Evolutionary conservation across 2,797 vertebrate genomes (phyloP).

Genomic region (Amazona ochrocephala): DNA sequence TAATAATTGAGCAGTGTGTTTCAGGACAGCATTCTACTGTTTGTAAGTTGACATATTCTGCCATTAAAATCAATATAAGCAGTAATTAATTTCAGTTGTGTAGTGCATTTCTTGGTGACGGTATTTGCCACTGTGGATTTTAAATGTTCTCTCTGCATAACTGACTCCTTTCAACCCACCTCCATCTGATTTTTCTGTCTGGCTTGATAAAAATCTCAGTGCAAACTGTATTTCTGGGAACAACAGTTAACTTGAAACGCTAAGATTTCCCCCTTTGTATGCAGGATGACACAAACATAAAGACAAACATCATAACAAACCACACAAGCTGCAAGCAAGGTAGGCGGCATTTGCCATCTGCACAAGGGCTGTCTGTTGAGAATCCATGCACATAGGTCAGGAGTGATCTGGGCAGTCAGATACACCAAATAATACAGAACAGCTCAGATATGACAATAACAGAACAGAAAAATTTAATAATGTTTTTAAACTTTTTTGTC

Average conservation of each 20-base stretch:
- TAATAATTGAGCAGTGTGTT: background rate
- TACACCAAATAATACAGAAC: background rate
- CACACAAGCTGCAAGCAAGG: background rate
- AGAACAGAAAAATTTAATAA: background rate
- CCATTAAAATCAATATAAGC: background rate
- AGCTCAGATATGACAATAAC: background rate
- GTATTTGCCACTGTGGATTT: background rate
- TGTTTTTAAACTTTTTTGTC: background rate
- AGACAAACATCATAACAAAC: background rate
- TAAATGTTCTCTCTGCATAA: background rate
- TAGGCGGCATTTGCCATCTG: background rate
- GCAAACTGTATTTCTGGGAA: background rate
- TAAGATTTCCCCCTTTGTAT: background rate
- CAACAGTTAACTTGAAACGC: background rate
- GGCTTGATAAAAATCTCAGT: background rate
- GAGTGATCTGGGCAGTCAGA: accelerated
- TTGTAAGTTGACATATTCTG: background rate
- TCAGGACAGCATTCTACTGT: background rate
- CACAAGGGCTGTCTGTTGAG: background rate
- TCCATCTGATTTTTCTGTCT: background rate
- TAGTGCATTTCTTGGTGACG: background rate
- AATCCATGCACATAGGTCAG: background rate
- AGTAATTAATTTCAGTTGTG: background rate
- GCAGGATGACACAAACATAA: background rate
- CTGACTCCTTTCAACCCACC: background rate